phyloP scores from a whole-genome alignment of 1,140 invertebrate genomes.

The Plutomurus gul region DNA sequence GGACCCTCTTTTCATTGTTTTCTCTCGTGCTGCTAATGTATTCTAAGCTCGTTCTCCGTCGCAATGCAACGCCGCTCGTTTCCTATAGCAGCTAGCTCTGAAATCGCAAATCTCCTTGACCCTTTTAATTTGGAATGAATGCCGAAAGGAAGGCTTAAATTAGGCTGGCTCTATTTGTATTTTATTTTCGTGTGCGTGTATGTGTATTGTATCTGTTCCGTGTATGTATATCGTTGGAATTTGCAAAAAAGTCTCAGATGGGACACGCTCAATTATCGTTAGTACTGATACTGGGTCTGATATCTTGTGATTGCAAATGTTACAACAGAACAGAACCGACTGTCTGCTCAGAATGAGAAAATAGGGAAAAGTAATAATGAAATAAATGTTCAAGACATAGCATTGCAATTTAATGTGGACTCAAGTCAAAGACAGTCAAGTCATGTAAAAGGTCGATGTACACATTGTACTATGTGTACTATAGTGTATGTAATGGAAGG shows the following conservation, averaged over 20 bases:
- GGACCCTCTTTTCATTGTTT: no score
- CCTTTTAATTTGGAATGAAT: slow-evolving; percentile 17
- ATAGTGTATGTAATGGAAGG: no score
- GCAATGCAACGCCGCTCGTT: not conserved
- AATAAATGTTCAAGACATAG: not conserved
- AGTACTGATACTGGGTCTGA: not conserved
- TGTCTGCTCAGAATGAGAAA: slow-evolving; percentile 4
- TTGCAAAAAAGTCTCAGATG: not conserved
- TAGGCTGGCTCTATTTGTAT: slow-evolving; percentile 17
- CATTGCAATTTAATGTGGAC: not conserved
- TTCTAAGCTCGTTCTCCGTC: not conserved
- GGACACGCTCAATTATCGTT: not conserved
- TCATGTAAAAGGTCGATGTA: not conserved
- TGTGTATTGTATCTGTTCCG: not conserved
- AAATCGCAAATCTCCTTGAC: slow-evolving; percentile 27
- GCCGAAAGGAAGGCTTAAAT: not conserved
- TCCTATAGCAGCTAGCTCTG: no score
- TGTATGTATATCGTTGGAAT: not conserved
- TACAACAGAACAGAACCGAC: not conserved
- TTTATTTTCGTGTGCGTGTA: not conserved
- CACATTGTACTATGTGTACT: no score
- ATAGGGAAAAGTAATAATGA: not conserved
- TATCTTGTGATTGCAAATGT: slow-evolving; percentile 17
- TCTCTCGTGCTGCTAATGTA: slow-evolving; percentile 2
- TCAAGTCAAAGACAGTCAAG: not conserved